These are phyloP conservation scores for Flexamia atlantica DNA, from an alignment of 2,888 invertebrate species.

Conservation along the genomic window DNA sequence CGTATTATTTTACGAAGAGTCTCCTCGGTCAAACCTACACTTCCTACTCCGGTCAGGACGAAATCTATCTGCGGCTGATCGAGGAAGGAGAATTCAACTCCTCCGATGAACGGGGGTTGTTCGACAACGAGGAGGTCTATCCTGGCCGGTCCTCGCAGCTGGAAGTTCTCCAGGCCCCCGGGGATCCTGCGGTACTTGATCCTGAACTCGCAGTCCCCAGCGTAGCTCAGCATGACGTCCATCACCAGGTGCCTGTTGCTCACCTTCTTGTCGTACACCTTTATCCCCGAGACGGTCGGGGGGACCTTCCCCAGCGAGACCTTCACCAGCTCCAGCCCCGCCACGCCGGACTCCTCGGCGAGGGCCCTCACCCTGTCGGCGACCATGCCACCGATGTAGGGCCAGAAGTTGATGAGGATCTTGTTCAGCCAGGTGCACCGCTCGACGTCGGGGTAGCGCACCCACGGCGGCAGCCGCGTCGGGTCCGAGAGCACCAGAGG, in stretches of 20 bases:
- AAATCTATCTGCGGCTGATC: not conserved
- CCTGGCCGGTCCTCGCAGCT: not conserved
- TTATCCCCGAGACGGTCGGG: not conserved
- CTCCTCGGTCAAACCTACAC: not conserved
- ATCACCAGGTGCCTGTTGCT: not conserved
- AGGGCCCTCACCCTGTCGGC: too few species aligned
- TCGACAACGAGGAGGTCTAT: not conserved
- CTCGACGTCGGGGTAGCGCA: constrained; percentile 8
- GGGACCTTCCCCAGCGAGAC: not conserved
- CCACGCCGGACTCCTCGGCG: too few species aligned
- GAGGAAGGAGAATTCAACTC: constrained; percentile 5
- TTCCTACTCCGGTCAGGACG: not conserved
- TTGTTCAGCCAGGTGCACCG: constrained; percentile 13
- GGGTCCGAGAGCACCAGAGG: not conserved
- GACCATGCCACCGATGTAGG: not conserved
- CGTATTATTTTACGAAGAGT: not conserved
- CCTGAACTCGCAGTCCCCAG: constrained; percentile 2
- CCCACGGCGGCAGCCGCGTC: not conserved
- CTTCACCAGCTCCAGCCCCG: too few species aligned
- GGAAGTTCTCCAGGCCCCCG: not conserved
- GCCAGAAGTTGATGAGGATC: not conserved
- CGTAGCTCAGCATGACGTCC: not conserved
- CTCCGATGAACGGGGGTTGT: not conserved
- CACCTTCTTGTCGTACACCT: constrained; percentile 1
- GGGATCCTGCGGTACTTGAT: not conserved